Evolutionary conservation across 2,888 invertebrate genomes (phyloP).

Genomic region (Rambutsinella grinnellia): DNA sequence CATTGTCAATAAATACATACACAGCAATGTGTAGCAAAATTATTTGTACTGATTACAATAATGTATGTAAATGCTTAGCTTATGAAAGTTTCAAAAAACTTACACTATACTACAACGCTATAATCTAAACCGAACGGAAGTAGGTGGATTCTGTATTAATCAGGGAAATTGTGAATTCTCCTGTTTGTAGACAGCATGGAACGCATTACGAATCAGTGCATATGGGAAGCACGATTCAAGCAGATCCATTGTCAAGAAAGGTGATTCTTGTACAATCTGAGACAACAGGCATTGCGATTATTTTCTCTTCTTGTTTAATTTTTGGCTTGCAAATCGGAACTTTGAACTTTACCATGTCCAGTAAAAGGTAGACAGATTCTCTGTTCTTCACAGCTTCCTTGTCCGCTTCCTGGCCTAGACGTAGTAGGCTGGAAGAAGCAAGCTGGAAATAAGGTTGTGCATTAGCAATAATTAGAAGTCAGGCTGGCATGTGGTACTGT

Average conservation of each 20-base stretch:
- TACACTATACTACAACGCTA: slow-evolving; percentile 6
- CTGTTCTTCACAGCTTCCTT: slow-evolving; percentile 94
- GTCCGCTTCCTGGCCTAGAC: slow-evolving; percentile 95
- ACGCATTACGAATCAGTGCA: slow-evolving; percentile 96
- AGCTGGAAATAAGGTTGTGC: slow-evolving; percentile 74
- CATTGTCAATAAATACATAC: neutral
- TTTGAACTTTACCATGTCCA: slow-evolving; percentile 84
- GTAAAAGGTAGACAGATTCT: slow-evolving; percentile 95
- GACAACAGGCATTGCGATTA: slow-evolving; percentile 62
- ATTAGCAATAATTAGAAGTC: neutral
- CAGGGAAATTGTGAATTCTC: slow-evolving; percentile 70
- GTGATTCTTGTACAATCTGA: slow-evolving; percentile 96
- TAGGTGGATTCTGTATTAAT: slow-evolving; percentile 46
- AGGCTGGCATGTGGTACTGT: neutral
- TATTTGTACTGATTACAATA: slow-evolving; percentile 44
- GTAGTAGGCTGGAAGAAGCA: slow-evolving; percentile 93
- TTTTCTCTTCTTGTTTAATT: too few species aligned
- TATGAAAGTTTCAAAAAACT: neutral
- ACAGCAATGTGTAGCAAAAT: slow-evolving; percentile 36
- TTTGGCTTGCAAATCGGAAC: too few species aligned
- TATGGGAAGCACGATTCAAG: slow-evolving; percentile 99
- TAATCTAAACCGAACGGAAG: slow-evolving; percentile 44
- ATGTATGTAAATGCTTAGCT: neutral
- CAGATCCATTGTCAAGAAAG: slow-evolving; percentile 98
- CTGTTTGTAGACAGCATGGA: slow-evolving; percentile 94